Evolutionary conservation across 1,140 invertebrate species (phyloP), one percentile per base, ranked within the genome.

Genomic region (Aphaenogaster ashmeadi): DNA sequence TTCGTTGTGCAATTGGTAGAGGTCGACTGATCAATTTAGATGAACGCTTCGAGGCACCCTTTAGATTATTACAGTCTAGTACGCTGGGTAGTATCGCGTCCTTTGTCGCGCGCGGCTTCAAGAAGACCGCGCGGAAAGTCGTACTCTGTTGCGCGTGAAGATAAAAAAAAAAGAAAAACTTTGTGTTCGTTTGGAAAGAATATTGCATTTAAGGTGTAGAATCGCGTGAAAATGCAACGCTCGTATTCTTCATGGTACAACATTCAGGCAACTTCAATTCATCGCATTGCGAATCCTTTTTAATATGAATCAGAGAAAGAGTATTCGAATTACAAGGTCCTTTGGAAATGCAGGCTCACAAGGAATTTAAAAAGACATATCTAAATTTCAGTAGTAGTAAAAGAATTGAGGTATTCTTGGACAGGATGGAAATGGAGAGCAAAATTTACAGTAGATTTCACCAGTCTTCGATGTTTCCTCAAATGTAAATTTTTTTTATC

Each of bases 31-130:
- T 90, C 78, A 8, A 69, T 87, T 91, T 89, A 91, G 88, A 88
- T 72, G 60, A 78, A 91, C 81, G 92, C 93, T 95, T 94, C 92
- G 92, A 93, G 92, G 89, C 88, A 92, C 89, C 89, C 77, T 89
- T 91, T 88, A 92, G 87, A 92, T 93, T 90, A 88, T 92, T 87
- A 89, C 94, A 94, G 93, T 95, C 94, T 95, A 95, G 95, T 95
- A 95, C 95, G 95, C 93, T 95, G 95, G 95, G 89, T 95, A 94
- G 90, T 89, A 90, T 86, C 78, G 66, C 67, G 60, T 83, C 62
- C 67, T 77, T 88, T 72, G 86, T 84, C 69, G 85, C 50, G 87
- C 87, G 52, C 54, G 74, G 60, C 75, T 74, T 50, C 33, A 81
- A 77, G 58, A 69, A 84, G 44, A 33, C 64, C 60, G 66, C 41